These are phyloP conservation scores for Crocallis elinguaria DNA, from an alignment of 2,888 invertebrate genomes.

Conservation along the genomic window DNA sequence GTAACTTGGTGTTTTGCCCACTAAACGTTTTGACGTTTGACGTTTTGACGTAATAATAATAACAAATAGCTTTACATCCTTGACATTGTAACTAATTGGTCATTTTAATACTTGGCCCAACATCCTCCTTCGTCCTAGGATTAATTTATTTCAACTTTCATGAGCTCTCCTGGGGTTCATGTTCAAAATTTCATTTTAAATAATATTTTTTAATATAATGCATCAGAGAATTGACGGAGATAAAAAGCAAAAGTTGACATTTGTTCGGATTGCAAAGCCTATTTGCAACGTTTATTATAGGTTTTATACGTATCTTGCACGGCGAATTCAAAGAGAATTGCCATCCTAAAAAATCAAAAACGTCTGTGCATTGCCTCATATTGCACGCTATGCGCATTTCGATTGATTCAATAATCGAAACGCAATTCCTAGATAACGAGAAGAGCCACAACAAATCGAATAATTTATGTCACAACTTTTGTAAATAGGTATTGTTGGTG, in stretches of 20 bases:
- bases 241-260: slow-evolving; percentile 1
- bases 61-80: no score
- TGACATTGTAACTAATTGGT: no score
- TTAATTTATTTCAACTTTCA: no score
- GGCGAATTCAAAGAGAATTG: slow-evolving; percentile 21
- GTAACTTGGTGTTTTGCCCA: no score
- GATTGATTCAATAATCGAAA: slow-evolving; percentile 72
- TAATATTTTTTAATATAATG: neutral
- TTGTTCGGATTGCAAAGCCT: slow-evolving; percentile 1
- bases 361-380: slow-evolving; percentile 64
- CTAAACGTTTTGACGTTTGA: no score
- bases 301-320: slow-evolving; percentile 11
- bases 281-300: slow-evolving; percentile 18
- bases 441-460: slow-evolving; percentile 56
- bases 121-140: no score
- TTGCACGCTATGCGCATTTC: slow-evolving; percentile 66
- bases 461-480: slow-evolving; percentile 54
- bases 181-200: no score
- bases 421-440: slow-evolving; percentile 60
- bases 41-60: no score
- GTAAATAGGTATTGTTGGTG: slow-evolving; percentile 13
- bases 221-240: neutral
- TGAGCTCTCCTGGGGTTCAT: no score
- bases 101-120: no score
- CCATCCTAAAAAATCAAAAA: slow-evolving; percentile 30